Conservation (phyloP, 2,888 invertebrate genomes). For the Rapana venosa region DNA sequence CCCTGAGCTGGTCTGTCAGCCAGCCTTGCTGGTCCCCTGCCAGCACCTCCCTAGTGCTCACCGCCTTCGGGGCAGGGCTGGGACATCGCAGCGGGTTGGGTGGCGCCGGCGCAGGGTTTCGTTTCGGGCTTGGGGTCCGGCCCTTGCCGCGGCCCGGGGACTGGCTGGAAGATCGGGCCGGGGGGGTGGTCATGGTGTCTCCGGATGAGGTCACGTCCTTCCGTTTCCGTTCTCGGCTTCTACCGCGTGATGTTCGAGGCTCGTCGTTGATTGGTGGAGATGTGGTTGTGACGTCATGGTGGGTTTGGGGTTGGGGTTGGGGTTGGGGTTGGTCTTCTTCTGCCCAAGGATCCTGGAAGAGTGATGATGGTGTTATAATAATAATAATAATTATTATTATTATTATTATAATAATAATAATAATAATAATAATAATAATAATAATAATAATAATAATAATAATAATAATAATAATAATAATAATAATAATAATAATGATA, state of each 20-base stretch:
- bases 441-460: too few species aligned
- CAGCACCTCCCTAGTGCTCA: constrained; percentile 61
- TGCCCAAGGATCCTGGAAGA: constrained; percentile 10
- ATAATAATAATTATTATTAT: too few species aligned
- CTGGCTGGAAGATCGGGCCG: background rate
- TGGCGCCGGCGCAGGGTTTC: constrained; percentile 37
- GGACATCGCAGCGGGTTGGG: constrained; percentile 14
- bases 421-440: too few species aligned
- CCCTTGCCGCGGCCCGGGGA: background rate
- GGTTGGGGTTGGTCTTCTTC: background rate
- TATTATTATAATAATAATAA: background rate
- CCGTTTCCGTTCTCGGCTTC: constrained; percentile 1
- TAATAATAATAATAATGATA: too few species aligned
- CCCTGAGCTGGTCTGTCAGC: constrained; percentile 63
- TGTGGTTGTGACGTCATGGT: constrained; percentile 19
- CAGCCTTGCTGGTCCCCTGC: constrained; percentile 66
- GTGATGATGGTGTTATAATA: too few species aligned
- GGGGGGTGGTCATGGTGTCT: background rate
- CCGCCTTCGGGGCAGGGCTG: constrained; percentile 45
- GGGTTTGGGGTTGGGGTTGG: background rate
- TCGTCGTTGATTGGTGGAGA: background rate
- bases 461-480: too few species aligned
- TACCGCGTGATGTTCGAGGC: constrained; percentile 1
- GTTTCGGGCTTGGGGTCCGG: constrained; percentile 31
- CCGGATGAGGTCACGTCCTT: background rate